phyloP scores from a whole-genome alignment of 2,113 vertebrate species.

The Actinemys pallida region DNA sequence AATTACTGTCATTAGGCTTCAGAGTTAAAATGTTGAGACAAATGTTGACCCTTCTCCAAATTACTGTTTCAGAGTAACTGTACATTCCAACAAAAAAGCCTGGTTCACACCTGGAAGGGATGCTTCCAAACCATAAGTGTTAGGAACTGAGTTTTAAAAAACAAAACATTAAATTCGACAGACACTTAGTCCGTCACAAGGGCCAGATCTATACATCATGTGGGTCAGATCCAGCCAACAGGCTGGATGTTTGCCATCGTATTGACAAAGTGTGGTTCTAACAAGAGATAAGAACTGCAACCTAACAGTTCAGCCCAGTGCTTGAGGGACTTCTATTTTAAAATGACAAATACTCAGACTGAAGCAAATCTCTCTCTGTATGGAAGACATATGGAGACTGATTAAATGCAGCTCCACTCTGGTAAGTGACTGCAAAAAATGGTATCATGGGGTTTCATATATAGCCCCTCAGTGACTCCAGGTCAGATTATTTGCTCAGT shows the following conservation, averaged over 20 bases:
- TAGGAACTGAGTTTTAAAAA: background rate
- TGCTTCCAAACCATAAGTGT: background rate
- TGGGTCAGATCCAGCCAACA: background rate
- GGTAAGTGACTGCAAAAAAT: background rate
- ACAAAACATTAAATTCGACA: background rate
- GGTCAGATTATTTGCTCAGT: conserved; percentile 6
- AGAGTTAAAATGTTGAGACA: background rate
- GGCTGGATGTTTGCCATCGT: background rate
- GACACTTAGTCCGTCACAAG: background rate
- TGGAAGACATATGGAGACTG: background rate
- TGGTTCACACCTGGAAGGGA: background rate
- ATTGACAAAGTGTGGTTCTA: background rate
- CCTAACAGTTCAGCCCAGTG: background rate
- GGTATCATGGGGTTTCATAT: background rate
- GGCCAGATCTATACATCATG: background rate
- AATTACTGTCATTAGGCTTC: background rate
- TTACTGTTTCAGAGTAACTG: background rate
- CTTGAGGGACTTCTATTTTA: background rate
- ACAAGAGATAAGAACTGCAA: background rate
- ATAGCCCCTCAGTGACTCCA: conserved; percentile 3
- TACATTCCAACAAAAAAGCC: background rate
- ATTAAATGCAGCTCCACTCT: background rate
- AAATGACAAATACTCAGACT: conserved; percentile 23
- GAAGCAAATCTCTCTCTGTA: background rate
- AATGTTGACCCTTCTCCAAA: background rate